A percentile compares a stretch with the other conserved stretches of the same genome.
Conservation (phyloP, 2,797 vertebrate genomes). For the Coccyzus lansbergi region DNA sequence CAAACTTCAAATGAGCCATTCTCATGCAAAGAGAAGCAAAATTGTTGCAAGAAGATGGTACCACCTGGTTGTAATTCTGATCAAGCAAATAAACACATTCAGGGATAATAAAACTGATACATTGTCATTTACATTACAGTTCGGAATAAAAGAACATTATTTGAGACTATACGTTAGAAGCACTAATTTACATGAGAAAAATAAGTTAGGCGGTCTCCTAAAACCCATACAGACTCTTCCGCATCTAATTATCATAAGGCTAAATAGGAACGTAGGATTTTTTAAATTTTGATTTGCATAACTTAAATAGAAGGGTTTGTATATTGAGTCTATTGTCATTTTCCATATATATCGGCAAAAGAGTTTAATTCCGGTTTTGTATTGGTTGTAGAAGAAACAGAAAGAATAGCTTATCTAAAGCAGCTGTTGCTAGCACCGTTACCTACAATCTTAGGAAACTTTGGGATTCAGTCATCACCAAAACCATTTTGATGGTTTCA, state of each 20-base stretch:
- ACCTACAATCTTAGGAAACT: neutral
- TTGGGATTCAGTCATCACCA: neutral
- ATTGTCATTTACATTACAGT: neutral
- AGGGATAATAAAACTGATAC: constrained; percentile 40
- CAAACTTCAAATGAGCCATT: constrained; percentile 72
- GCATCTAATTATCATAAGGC: neutral
- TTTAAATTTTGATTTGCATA: neutral
- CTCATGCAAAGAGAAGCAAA: constrained; percentile 72
- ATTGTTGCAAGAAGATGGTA: constrained; percentile 60
- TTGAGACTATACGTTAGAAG: neutral
- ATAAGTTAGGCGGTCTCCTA: neutral
- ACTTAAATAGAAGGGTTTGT: neutral
- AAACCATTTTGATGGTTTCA: neutral
- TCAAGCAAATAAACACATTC: constrained; percentile 49
- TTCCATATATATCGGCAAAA: neutral
- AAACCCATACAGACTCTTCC: neutral
- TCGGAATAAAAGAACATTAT: neutral
- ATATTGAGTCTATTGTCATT: neutral
- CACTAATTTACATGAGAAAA: neutral
- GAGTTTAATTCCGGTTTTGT: neutral
- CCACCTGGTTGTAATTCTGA: constrained; percentile 70
- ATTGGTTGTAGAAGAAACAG: neutral
- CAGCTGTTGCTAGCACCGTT: neutral
- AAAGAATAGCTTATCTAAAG: neutral
- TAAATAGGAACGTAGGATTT: neutral